phyloP scores from a whole-genome alignment of 1,140 invertebrate genomes.

The Spodoptera frugiperda region DNA sequence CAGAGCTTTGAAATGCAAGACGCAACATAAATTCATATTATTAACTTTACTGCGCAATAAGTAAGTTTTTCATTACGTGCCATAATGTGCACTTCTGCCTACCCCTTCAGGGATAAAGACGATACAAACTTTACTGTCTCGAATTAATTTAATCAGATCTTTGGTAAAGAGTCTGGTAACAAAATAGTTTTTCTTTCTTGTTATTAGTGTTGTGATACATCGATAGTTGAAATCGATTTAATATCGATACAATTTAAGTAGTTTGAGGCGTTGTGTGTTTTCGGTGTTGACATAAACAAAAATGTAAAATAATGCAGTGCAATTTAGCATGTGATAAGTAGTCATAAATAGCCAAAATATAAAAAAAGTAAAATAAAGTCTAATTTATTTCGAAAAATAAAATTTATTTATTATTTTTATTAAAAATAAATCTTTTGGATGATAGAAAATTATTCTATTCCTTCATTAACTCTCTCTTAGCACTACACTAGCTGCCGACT shows the following conservation, averaged over 20 bases:
- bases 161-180: constrained; percentile 22
- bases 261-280: neutral
- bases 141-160: constrained; percentile 21
- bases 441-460: neutral
- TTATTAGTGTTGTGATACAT: neutral
- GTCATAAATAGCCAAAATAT: no score
- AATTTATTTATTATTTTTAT: neutral
- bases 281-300: neutral
- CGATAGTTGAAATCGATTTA: neutral
- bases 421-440: neutral
- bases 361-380: no score
- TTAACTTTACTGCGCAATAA: no score
- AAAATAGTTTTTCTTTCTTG: neutral
- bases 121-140: neutral
- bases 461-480: neutral
- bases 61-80: no score
- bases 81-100: no score
- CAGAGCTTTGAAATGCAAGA: no score
- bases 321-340: neutral
- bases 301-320: no score
- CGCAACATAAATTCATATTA: no score
- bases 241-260: neutral
- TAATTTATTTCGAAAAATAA: no score
- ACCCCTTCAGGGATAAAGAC: no score
- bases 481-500: constrained; percentile 18